A percentile compares a stretch with the other conserved stretches of the same genome.
phyloP scores from a whole-genome alignment of 2,113 vertebrate genomes.

The Numenius arquata region DNA sequence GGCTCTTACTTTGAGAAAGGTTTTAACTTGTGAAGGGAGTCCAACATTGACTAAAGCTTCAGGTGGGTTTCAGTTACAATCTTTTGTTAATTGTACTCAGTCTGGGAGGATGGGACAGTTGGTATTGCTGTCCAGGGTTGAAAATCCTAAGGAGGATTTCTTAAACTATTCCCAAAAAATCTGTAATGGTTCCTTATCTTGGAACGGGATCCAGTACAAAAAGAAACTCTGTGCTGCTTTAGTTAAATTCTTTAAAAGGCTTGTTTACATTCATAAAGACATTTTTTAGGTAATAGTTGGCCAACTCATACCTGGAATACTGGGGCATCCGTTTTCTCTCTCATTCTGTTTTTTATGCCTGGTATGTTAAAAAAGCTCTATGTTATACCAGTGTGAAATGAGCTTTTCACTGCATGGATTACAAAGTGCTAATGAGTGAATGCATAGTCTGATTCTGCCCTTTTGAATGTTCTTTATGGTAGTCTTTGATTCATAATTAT shows the following conservation, averaged over 20 bases:
- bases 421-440: not conserved
- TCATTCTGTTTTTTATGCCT: not conserved
- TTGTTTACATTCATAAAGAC: not conserved
- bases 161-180: not conserved
- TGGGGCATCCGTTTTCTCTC: not conserved
- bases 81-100: fast-evolving
- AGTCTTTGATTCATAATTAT: not conserved
- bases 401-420: not conserved
- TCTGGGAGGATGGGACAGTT: not conserved
- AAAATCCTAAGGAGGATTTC: not conserved
- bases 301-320: not conserved
- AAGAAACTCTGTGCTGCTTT: not conserved
- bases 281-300: not conserved
- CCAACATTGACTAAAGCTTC: not conserved
- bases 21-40: not conserved
- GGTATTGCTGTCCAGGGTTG: not conserved
- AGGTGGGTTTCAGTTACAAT: not conserved
- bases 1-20: not conserved
- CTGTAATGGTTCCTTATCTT: not conserved
- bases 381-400: not conserved
- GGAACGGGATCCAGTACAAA: not conserved
- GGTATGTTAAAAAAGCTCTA: not conserved
- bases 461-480: not conserved
- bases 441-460: not conserved
- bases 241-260: not conserved